A percentile compares a stretch with the other conserved stretches of the same genome.
These are phyloP conservation scores for Oasisia sp. DNA, from an alignment of 2,888 invertebrate species.

Conservation along the genomic window DNA sequence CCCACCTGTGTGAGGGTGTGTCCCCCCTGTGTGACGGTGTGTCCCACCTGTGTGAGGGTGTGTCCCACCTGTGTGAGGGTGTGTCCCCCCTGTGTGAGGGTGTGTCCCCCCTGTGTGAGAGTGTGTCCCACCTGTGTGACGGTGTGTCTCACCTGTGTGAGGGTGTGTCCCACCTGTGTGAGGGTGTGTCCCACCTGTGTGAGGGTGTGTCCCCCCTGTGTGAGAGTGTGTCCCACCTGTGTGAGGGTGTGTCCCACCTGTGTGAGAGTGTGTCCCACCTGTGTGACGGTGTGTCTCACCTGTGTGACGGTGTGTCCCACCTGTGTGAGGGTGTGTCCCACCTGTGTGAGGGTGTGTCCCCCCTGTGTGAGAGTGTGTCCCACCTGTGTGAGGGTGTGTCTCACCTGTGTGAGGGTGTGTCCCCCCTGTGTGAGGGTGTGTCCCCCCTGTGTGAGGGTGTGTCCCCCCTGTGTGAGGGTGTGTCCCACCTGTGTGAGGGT, in stretches of 20 bases:
- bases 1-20: no score
- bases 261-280: constrained; percentile 96
- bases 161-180: constrained; percentile 97
- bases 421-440: constrained; percentile 92
- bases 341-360: constrained; percentile 94
- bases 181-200: constrained; percentile 96
- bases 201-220: constrained; percentile 94
- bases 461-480: no score
- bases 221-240: no score
- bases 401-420: no score
- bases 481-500: constrained; percentile 95
- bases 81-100: constrained; percentile 96
- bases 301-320: no score
- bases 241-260: constrained; percentile 96
- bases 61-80: constrained; percentile 95
- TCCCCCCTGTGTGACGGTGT: no score
- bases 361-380: constrained; percentile 92
- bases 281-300: no score
- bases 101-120: constrained; percentile 96
- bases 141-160: no score
- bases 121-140: constrained; percentile 99
- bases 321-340: constrained; percentile 96
- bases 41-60: no score
- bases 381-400: no score
- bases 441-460: no score